Evolutionary conservation across 2,888 invertebrate species (phyloP).

Genomic region (Drosophila fulvimacula): DNA sequence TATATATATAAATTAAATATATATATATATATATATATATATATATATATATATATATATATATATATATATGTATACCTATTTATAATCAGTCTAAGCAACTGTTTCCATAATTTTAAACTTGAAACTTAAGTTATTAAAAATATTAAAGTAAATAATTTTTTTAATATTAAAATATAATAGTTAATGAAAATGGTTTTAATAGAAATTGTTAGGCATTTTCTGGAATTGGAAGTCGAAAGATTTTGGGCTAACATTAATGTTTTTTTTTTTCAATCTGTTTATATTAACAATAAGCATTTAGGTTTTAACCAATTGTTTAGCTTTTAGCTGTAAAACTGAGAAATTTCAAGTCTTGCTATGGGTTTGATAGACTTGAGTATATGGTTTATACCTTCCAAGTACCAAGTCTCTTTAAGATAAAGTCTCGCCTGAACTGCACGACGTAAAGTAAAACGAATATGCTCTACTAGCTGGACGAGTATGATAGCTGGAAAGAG

Average conservation of each 20-base stretch:
- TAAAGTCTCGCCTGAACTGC: no score
- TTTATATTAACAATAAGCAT: no score
- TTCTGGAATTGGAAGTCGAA: background rate
- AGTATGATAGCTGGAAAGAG: background rate
- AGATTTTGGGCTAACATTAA: background rate
- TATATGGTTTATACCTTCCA: no score
- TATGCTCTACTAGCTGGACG: background rate
- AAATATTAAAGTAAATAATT: constrained; percentile 3
- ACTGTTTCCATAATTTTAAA: background rate
- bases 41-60: background rate
- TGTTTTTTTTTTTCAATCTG: no score
- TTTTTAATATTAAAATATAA: background rate
- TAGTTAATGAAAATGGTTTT: background rate
- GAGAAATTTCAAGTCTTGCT: no score
- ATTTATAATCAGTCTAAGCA: constrained; percentile 5
- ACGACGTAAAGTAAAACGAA: background rate
- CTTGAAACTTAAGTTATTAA: constrained; percentile 3
- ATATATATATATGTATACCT: background rate
- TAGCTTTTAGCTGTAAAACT: no score
- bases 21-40: constrained; percentile 4
- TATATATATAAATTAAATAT: background rate
- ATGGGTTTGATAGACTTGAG: no score
- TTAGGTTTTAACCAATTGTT: no score
- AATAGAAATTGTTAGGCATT: background rate
- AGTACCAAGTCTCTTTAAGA: background rate